These are phyloP conservation scores for Oryzias dopingdopingensis DNA, from an alignment of 2,797 vertebrate species.

Conservation along the genomic window DNA sequence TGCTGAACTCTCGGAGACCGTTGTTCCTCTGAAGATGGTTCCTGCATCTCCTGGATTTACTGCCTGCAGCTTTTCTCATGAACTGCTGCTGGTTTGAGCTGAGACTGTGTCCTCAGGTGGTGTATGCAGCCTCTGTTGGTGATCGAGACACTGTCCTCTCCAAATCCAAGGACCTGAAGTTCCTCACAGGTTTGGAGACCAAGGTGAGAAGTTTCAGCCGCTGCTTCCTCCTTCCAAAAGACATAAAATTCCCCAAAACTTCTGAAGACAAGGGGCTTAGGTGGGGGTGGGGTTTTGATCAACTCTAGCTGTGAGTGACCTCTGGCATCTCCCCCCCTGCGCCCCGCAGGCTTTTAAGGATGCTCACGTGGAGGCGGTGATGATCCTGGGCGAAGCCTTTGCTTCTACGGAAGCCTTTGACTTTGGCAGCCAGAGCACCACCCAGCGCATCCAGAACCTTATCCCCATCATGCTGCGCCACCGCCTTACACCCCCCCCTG, in stretches of 20 bases:
- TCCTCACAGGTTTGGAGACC: constrained; percentile 89
- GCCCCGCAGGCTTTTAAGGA: constrained; percentile 78
- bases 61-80: too few species aligned
- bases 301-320: too few species aligned
- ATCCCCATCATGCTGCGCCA: constrained; percentile 85
- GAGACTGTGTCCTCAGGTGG: constrained; percentile 73
- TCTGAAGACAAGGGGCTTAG: not conserved
- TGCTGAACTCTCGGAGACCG: too few species aligned
- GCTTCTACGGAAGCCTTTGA: constrained; percentile 77
- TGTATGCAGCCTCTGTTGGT: constrained; percentile 83
- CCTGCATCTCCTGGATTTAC: too few species aligned
- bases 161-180: constrained; percentile 87
- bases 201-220: constrained; percentile 78
- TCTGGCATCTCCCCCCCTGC: not conserved
- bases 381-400: constrained; percentile 91
- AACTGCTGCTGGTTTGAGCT: not conserved
- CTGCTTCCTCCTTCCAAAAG: constrained; percentile 39
- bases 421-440: constrained; percentile 84
- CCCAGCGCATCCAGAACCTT: constrained; percentile 82
- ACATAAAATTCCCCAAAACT: constrained; percentile 9
- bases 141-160: constrained; percentile 82
- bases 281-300: too few species aligned
- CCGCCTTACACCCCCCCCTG: constrained; percentile 86
- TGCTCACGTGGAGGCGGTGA: constrained; percentile 87
- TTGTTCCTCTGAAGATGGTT: too few species aligned